phyloP scores from a whole-genome alignment of 2,113 vertebrate genomes.

The Cryptomyrus ogoouensis region DNA sequence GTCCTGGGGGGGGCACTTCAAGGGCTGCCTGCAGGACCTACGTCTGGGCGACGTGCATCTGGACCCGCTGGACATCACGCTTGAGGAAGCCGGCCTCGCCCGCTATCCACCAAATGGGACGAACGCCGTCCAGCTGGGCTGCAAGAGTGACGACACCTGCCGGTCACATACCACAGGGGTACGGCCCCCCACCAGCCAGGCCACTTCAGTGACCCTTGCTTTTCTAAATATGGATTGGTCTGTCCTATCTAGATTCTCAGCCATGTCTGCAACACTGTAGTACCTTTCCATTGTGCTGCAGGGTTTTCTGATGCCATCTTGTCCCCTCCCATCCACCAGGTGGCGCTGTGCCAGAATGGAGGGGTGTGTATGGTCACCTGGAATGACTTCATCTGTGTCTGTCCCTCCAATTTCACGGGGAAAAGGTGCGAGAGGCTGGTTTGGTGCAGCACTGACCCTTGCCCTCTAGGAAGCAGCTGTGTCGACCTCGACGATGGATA shows the following conservation, averaged over 20 bases:
- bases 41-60: conserved; percentile 62
- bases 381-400: conserved; percentile 86
- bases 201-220: background rate
- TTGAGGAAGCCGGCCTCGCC: conserved; percentile 32
- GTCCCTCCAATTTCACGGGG: conserved; percentile 74
- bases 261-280: background rate
- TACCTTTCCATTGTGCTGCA: background rate
- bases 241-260: background rate
- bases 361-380: conserved; percentile 79
- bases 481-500: conserved; percentile 77
- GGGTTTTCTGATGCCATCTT: background rate
- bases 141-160: conserved; percentile 79
- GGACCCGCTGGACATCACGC: conserved; percentile 18
- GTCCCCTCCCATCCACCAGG: conserved; percentile 49
- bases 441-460: conserved; percentile 79
- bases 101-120: conserved; percentile 17
- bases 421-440: conserved; percentile 72
- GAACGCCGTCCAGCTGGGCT: conserved; percentile 63
- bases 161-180: conserved; percentile 51
- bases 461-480: conserved; percentile 65
- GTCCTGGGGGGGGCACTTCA: conserved; percentile 76
- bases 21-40: conserved; percentile 88
- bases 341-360: conserved; percentile 73
- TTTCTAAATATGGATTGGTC: background rate
- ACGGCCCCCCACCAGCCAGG: background rate